These are phyloP conservation scores for Ceryle rudis DNA, from an alignment of 2,797 vertebrate species.

Conservation along the genomic window DNA sequence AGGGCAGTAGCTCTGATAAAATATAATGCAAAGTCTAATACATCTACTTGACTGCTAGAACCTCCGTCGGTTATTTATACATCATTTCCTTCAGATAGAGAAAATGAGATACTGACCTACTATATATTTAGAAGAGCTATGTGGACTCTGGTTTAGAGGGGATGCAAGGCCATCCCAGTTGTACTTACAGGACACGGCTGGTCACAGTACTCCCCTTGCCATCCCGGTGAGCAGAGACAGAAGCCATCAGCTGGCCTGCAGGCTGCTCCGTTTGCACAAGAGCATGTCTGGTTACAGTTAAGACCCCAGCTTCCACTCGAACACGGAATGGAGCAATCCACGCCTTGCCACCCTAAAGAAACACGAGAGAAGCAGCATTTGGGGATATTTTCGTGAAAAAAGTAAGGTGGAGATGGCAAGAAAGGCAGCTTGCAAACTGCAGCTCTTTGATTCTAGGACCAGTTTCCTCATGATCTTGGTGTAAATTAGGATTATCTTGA, in stretches of 20 bases:
- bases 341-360: constrained; percentile 92
- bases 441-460: not conserved
- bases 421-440: not conserved
- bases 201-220: constrained; percentile 90
- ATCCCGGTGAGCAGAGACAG: constrained; percentile 92
- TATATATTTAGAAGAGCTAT: not conserved
- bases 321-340: constrained; percentile 92
- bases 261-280: constrained; percentile 89
- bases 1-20: constrained; percentile 11
- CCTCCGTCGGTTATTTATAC: not conserved
- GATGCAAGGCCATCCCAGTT: not conserved
- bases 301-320: constrained; percentile 93
- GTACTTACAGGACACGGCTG: constrained; percentile 90
- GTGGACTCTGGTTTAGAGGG: not conserved
- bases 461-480: not conserved
- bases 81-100: not conserved
- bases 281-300: constrained; percentile 90
- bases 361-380: not conserved
- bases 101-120: not conserved
- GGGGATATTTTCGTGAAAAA: not conserved
- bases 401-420: not conserved
- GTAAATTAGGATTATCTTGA: not conserved
- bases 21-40: constrained; percentile 6
- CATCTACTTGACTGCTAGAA: not conserved
- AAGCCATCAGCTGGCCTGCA: constrained; percentile 89